Conservation (phyloP, 2,888 invertebrate genomes). For the Colostygia pectinataria region DNA sequence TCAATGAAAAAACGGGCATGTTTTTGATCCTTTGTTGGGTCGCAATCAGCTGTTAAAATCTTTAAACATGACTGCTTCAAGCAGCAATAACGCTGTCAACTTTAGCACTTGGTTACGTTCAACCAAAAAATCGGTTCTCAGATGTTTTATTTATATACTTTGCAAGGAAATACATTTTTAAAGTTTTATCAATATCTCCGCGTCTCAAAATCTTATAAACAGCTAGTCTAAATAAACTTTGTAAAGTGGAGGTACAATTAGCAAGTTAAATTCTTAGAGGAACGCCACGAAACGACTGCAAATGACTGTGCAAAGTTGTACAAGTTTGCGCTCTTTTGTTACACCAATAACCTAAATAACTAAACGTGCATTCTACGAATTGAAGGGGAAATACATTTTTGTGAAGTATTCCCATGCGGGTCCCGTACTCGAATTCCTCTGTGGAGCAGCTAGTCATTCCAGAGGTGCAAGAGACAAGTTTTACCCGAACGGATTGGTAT, state of each 20-base stretch:
- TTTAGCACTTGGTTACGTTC: too few species aligned
- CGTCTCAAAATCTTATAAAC: slow-evolving; percentile 26
- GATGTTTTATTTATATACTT: too few species aligned
- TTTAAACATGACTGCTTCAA: too few species aligned
- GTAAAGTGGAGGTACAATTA: slow-evolving; percentile 47
- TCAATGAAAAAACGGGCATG: too few species aligned
- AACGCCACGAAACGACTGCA: slow-evolving; percentile 48
- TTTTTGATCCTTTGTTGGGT: too few species aligned
- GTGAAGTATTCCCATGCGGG: slow-evolving; percentile 42
- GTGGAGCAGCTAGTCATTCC: slow-evolving; percentile 37
- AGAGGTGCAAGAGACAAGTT: slow-evolving; percentile 43
- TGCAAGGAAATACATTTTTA: too few species aligned
- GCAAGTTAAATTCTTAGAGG: slow-evolving; percentile 48
- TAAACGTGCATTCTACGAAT: slow-evolving; percentile 44
- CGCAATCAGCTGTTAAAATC: too few species aligned
- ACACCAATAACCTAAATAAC: slow-evolving; percentile 41
- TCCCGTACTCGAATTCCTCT: slow-evolving; percentile 36
- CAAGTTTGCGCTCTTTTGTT: slow-evolving; percentile 48
- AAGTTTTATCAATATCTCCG: slow-evolving; percentile 3
- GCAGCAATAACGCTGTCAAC: too few species aligned
- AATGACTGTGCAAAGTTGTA: slow-evolving; percentile 45
- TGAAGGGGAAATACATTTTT: slow-evolving; percentile 43
- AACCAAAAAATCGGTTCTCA: too few species aligned
- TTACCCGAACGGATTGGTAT: slow-evolving; percentile 42
- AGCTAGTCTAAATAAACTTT: slow-evolving; percentile 37